phyloP scores from a whole-genome alignment of 1,140 invertebrate genomes.

The Pseudomyrmex gracilis region DNA sequence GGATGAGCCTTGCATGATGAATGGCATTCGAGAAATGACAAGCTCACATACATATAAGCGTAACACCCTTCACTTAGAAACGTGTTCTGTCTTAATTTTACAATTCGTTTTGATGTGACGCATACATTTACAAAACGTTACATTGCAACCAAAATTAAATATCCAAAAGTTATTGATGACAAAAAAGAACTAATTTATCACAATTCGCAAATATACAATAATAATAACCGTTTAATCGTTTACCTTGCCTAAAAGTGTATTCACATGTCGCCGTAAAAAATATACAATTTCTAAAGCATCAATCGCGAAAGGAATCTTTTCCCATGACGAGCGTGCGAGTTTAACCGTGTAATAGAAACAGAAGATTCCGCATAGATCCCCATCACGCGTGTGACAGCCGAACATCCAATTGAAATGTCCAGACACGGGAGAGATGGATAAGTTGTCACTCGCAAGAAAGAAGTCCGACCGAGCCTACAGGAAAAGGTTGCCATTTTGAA shows the following conservation, averaged over 20 bases:
- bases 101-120: neutral
- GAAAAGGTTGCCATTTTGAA: constrained; percentile 83
- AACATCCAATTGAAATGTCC: constrained; percentile 81
- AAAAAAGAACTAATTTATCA: neutral
- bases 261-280: neutral
- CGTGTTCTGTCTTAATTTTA: neutral
- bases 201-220: neutral
- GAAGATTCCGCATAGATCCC: neutral
- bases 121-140: neutral
- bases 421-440: constrained; percentile 76
- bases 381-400: neutral
- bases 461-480: constrained; percentile 54
- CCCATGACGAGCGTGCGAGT: neutral
- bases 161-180: neutral
- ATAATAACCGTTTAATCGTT: neutral
- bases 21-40: constrained; percentile 47
- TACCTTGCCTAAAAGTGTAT: neutral
- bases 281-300: neutral
- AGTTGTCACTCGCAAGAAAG: constrained; percentile 78
- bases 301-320: neutral
- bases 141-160: neutral
- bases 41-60: neutral
- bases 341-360: no score
- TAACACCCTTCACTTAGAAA: constrained; percentile 10
- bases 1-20: constrained; percentile 37